Base-by-base conservation (phyloP, 2,888 invertebrate genomes). In the Erebia epiphron region DNA sequence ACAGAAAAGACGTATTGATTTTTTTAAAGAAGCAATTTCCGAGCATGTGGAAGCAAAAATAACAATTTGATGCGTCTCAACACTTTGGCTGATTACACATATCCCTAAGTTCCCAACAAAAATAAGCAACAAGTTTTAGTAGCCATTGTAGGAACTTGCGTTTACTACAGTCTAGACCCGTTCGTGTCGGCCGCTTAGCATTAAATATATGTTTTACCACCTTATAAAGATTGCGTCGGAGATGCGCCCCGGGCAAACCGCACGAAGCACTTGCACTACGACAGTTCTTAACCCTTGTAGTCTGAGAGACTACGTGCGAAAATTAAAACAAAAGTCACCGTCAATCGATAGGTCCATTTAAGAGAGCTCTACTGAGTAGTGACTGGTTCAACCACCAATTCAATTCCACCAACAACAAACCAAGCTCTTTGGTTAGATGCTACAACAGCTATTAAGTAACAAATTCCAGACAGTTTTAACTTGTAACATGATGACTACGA, bases 191-290 rank as follows among this genome's bases (percentile, higher is more conserved):
- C 80, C 86, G 84, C 88, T 91, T 91, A 92, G 87, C 89, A 90
- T 92, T 92, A 91, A 92, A 92, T 92, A 92, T 92, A 92, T 92
- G 92, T 92, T 92, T 92, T 92, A 93, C 91, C 92, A 92, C 92
- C 90, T 93, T 92, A 91, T 92, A 92, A 91, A 92, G 92, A 92
- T 91, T 86, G 89, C 84, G 90, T 83, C 81, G 79, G 83, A 82
- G 91, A 90, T 90, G 79, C 80, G 83, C 88, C 87, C 75, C 81
- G 82, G 86, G 90, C 90, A 84, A 82, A 86, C 85, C 72, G 90
- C 92, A 92, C 91, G 92, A 91, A 86, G 80, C 86, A 83, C 86
- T 86, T 82, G 86, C 82, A 71, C 63, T 88, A 89, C 88, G 90
- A 90, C 90, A 89, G 84, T 87, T 82, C 84, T 79, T 78, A 72